These are phyloP conservation scores for Xiphias gladius DNA, from an alignment of 2,113 vertebrate species.

Conservation along the genomic window DNA sequence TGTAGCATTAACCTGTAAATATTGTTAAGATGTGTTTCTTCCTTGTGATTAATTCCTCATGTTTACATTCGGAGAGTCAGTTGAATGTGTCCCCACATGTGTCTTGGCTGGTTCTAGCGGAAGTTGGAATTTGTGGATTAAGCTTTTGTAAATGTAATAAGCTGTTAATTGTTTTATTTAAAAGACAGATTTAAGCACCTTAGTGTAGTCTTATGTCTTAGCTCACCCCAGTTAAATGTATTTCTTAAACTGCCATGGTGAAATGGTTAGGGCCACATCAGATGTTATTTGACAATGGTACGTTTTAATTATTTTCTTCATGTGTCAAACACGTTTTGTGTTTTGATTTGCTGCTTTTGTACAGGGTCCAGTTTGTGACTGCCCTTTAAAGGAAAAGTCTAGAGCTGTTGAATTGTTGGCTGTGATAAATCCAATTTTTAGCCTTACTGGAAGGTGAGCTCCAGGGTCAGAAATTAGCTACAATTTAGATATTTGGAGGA, in stretches of 20 bases:
- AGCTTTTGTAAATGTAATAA: slow-evolving; percentile 71
- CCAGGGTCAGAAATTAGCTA: slow-evolving; percentile 17
- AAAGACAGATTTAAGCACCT: slow-evolving; percentile 67
- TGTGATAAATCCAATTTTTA: slow-evolving; percentile 50
- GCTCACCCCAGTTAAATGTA: slow-evolving; percentile 39
- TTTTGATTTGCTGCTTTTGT: slow-evolving; percentile 74
- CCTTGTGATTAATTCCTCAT: slow-evolving; percentile 66
- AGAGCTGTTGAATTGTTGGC: slow-evolving; percentile 47
- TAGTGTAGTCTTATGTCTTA: slow-evolving; percentile 51
- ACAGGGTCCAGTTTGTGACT: slow-evolving; percentile 66
- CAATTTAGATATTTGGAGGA: slow-evolving; percentile 23
- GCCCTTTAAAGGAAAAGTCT: slow-evolving; percentile 60
- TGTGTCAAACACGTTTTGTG: slow-evolving; percentile 62
- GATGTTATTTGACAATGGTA: slow-evolving; percentile 59
- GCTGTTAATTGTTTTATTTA: slow-evolving; percentile 65
- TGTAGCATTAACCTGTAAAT: slow-evolving; percentile 70
- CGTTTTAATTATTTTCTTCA: slow-evolving; percentile 34
- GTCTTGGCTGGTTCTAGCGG: slow-evolving; percentile 63
- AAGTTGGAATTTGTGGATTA: slow-evolving; percentile 66
- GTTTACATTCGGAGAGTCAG: slow-evolving; percentile 76
- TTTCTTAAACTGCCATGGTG: slow-evolving; percentile 50
- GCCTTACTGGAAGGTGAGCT: slow-evolving; percentile 35
- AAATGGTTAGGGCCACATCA: slow-evolving; percentile 47
- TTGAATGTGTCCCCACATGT: slow-evolving; percentile 61
- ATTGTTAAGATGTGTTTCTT: slow-evolving; percentile 60